Evolutionary conservation across 2,797 vertebrate genomes (phyloP).

Genomic region (Tokudaia muenninki): DNA sequence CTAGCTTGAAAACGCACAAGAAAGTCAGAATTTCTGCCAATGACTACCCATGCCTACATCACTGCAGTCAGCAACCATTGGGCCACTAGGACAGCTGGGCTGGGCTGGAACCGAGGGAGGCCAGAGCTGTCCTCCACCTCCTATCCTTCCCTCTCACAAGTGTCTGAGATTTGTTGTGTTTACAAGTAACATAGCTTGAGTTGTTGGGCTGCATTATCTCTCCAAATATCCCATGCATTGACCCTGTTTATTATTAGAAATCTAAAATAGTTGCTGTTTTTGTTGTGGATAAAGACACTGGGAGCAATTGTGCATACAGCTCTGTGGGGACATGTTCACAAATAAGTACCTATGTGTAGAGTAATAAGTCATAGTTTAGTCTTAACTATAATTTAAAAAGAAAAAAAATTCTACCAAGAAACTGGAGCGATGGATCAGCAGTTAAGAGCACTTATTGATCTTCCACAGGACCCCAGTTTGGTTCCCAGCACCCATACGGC

Average conservation of each 20-base stretch:
- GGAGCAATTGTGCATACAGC: neutral
- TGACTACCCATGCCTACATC: accelerated
- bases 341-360: neutral
- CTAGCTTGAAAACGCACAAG: neutral
- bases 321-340: neutral
- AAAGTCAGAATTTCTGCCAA: neutral
- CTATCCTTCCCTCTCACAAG: neutral
- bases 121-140: neutral
- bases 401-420: neutral
- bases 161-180: neutral
- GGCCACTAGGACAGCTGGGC: neutral
- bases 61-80: neutral
- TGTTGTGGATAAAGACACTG: neutral
- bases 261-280: neutral
- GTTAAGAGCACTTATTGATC: too few relatives aligned
- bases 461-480: neutral
- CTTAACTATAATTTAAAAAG: neutral
- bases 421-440: neutral
- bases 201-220: neutral
- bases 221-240: neutral
- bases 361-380: neutral
- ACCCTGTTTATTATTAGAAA: neutral
- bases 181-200: neutral
- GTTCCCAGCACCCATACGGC: neutral
- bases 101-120: neutral